phyloP scores from a whole-genome alignment of 2,888 invertebrate species.

The Abscondita cerata region DNA sequence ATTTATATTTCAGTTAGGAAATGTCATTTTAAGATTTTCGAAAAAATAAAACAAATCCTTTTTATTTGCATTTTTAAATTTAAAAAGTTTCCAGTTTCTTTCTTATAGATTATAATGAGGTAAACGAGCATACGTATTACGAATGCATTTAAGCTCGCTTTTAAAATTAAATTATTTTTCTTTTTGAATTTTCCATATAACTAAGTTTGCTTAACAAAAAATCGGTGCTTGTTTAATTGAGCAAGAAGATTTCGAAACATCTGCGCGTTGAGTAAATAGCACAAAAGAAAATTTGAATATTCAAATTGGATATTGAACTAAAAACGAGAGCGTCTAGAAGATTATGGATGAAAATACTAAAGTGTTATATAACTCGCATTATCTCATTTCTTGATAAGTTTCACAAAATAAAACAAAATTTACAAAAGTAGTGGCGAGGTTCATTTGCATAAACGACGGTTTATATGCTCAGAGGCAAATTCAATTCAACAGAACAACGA shows the following conservation, averaged over 20 bases:
- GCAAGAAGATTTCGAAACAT: conserved; percentile 10
- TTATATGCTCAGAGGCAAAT: conserved; percentile 39
- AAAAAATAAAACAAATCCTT: too few relatives aligned
- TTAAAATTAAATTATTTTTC: too few relatives aligned
- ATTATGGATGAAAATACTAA: conserved; percentile 21
- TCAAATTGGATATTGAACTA: conserved; percentile 20
- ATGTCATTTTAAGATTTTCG: too few relatives aligned
- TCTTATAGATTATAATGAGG: too few relatives aligned
- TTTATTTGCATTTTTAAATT: too few relatives aligned
- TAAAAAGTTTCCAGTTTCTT: too few relatives aligned
- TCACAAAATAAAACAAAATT: conserved; percentile 26
- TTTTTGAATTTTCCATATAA: too few relatives aligned
- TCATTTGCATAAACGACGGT: conserved; percentile 40
- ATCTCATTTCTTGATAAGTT: conserved; percentile 19
- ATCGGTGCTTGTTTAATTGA: not conserved
- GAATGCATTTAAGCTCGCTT: too few relatives aligned
- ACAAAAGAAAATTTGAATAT: conserved; percentile 24
- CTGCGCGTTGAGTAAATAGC: conserved; percentile 9
- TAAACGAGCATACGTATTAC: too few relatives aligned
- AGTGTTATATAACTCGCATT: conserved; percentile 26
- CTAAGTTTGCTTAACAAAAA: too few relatives aligned
- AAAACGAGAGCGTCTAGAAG: conserved; percentile 15
- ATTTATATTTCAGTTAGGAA: too few relatives aligned
- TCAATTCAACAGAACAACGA: conserved; percentile 36
- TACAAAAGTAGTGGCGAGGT: conserved; percentile 19